A percentile compares a stretch with the other conserved stretches of the same genome.
These are phyloP conservation scores for Drosophila prostipennis DNA, from an alignment of 2,888 invertebrate species.

Conservation along the genomic window DNA sequence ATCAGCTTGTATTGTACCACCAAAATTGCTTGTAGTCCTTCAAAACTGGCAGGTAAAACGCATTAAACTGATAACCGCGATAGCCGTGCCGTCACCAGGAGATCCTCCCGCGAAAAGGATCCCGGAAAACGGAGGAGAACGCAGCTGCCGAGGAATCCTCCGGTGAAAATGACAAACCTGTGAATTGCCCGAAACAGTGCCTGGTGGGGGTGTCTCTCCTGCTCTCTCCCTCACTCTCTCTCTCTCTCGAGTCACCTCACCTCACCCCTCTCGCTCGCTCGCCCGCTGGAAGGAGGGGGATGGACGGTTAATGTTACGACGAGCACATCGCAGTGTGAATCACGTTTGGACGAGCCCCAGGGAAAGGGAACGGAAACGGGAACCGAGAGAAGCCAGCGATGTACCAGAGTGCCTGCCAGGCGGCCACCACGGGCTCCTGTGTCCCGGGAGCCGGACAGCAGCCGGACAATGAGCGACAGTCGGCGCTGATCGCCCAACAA, in stretches of 20 bases:
- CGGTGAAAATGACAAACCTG: conserved; percentile 35
- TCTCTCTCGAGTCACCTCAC: conserved; percentile 6
- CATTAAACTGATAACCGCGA: conserved; percentile 56
- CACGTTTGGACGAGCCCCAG: conserved; percentile 62
- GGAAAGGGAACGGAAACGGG: conserved; percentile 27
- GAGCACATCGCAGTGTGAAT: conserved; percentile 65
- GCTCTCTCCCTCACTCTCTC: conserved; percentile 28
- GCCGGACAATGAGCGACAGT: conserved; percentile 83
- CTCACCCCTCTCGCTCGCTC: conserved; percentile 27
- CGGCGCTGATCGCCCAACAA: conserved; percentile 87
- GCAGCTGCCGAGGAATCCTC: conserved; percentile 2
- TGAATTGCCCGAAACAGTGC: conserved; percentile 33
- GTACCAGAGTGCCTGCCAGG: conserved; percentile 90
- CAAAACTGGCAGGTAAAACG: conserved; percentile 64
- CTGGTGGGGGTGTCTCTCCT: conserved; percentile 43
- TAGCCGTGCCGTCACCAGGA: not conserved
- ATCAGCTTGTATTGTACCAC: conserved; percentile 37
- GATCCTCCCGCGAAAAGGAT: not conserved
- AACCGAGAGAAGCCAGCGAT: conserved; percentile 81
- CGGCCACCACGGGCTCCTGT: conserved; percentile 88
- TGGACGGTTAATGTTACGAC: conserved; percentile 62
- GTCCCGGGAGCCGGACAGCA: conserved; percentile 87
- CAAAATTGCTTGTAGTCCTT: conserved; percentile 32
- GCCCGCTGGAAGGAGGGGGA: conserved; percentile 56
- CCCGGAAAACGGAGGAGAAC: not conserved